phyloP scores from a whole-genome alignment of 2,888 invertebrate genomes.

The Sicus ferrugineus region DNA sequence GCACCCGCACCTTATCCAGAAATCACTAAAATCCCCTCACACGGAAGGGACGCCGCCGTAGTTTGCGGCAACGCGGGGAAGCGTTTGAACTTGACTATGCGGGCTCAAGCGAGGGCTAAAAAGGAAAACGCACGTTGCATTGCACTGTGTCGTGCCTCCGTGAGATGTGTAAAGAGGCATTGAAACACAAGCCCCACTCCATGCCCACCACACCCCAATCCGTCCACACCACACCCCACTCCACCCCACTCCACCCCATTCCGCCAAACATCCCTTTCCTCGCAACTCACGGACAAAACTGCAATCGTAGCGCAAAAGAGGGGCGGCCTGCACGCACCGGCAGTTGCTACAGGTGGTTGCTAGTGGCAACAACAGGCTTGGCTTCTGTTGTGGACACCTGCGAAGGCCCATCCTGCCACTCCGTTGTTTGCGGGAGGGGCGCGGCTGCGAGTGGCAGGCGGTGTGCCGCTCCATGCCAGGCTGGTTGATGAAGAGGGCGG shows the following conservation, averaged over 20 bases:
- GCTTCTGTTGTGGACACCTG: conserved; percentile 31
- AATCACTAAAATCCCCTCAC: background rate
- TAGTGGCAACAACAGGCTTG: conserved; percentile 29
- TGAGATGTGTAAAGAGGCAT: conserved; percentile 15
- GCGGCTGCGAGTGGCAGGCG: background rate
- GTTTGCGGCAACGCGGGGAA: conserved; percentile 11
- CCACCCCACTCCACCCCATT: background rate
- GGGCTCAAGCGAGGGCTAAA: conserved; percentile 13
- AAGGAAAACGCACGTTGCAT: background rate
- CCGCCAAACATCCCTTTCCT: background rate
- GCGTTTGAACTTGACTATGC: conserved; percentile 27
- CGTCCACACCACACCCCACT: background rate
- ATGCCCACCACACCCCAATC: too few relatives aligned
- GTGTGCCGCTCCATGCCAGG: background rate
- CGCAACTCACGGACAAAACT: background rate
- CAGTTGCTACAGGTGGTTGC: conserved; percentile 37
- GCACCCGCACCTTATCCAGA: too few relatives aligned
- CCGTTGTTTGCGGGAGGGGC: background rate
- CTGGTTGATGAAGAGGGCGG: background rate
- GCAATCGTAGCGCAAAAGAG: background rate
- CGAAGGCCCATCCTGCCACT: background rate
- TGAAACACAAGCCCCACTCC: too few relatives aligned
- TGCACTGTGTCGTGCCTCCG: background rate
- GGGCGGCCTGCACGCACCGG: background rate
- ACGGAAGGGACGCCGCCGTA: too few relatives aligned